Evolutionary conservation across 2,113 vertebrate genomes (phyloP).

Genomic region (Ceyx cyanopectus): DNA sequence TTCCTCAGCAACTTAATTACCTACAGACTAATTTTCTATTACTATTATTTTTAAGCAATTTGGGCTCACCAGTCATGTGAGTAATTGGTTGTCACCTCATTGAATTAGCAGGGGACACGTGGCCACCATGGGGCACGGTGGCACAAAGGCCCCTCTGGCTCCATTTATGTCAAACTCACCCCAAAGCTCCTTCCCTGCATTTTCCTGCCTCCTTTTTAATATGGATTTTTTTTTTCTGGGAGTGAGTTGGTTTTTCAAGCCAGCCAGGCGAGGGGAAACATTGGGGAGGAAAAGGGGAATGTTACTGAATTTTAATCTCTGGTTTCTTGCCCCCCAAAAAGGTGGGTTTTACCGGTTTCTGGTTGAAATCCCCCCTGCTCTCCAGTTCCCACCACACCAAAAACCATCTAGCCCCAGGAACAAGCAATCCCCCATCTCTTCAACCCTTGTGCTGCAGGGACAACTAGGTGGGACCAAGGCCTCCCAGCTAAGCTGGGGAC

Average conservation of each 20-base stretch:
- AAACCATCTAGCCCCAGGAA: neutral
- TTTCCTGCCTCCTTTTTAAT: neutral
- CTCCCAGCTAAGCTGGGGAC: neutral
- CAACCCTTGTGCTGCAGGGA: neutral
- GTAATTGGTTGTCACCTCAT: neutral
- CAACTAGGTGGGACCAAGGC: neutral
- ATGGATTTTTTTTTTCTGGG: neutral
- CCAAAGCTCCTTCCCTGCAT: neutral
- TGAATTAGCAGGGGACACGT: rapidly evolving
- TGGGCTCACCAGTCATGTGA: neutral
- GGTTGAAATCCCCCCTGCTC: neutral
- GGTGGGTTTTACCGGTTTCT: neutral
- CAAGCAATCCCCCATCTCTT: neutral
- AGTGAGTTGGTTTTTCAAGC: neutral
- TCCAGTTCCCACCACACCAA: neutral
- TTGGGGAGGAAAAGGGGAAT: neutral
- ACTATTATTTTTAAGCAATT: neutral
- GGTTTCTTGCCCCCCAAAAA: neutral
- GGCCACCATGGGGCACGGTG: rapidly evolving
- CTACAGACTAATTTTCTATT: neutral
- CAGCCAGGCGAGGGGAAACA: neutral
- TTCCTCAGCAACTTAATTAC: slow-evolving; percentile 38
- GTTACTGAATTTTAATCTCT: no score
- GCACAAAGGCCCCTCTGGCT: neutral
- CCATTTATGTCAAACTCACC: neutral